phyloP scores from a whole-genome alignment of 2,888 invertebrate species.

The Muscina levida region DNA sequence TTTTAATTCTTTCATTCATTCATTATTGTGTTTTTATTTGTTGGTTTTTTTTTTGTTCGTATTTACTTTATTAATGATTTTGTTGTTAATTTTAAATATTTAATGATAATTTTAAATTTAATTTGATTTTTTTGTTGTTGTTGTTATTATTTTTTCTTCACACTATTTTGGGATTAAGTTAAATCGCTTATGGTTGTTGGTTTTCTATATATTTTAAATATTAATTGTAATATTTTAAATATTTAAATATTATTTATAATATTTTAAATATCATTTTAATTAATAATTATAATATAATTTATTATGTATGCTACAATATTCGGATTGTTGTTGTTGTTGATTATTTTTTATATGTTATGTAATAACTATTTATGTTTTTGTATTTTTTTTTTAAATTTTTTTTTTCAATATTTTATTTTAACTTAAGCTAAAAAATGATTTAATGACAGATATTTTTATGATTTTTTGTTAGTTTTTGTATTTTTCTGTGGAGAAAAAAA shows the following conservation, averaged over 20 bases:
- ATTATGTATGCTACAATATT: too few species aligned
- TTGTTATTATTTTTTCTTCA: slow-evolving; percentile 29
- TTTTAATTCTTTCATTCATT: slow-evolving; percentile 52
- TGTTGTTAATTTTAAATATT: slow-evolving; percentile 35
- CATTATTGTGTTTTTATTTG: slow-evolving; percentile 55
- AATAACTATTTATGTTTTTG: slow-evolving; percentile 3
- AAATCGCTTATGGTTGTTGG: slow-evolving; percentile 49
- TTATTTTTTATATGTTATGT: slow-evolving; percentile 5
- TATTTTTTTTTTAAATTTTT: neutral
- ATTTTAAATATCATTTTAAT: too few species aligned
- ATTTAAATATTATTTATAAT: neutral
- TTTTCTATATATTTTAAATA: slow-evolving; percentile 21
- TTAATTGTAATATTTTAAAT: slow-evolving; percentile 32
- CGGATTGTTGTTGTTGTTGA: slow-evolving; percentile 1
- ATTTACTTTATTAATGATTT: neutral
- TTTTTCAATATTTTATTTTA: too few species aligned
- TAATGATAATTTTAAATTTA: slow-evolving; percentile 59
- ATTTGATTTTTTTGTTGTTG: slow-evolving; percentile 60
- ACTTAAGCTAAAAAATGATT: too few species aligned
- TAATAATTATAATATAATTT: too few species aligned
- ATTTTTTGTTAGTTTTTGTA: too few species aligned
- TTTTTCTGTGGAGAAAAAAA: too few species aligned
- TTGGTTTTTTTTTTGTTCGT: slow-evolving; percentile 65
- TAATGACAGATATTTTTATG: too few species aligned
- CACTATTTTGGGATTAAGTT: slow-evolving; percentile 58